Base-by-base conservation (phyloP, 2,113 vertebrate species). In the Edolisoma coerulescens region DNA sequence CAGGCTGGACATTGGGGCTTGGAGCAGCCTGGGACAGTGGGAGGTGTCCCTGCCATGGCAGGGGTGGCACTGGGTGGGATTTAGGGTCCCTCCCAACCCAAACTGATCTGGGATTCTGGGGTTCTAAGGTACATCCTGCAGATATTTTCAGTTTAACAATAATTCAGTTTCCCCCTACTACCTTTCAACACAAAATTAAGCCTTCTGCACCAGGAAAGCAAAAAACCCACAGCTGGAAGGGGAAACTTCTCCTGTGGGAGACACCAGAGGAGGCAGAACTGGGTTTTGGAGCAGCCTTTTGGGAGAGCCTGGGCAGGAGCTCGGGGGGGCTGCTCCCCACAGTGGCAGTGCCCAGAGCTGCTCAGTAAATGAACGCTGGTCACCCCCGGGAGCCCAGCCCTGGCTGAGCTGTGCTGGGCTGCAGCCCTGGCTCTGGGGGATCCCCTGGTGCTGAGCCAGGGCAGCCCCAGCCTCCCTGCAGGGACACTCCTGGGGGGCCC, bases 261-360 rank as follows among this genome's bases (percentile, higher is more conserved):
- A 3, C 5, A 18, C 28, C 32, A 35, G 16, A 12, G 28, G 84
- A 86, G 65, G 39, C 16, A 54, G 71, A 74, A 49, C 2, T 13
- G 22, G 44, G 8, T 42, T 87, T 32, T 37, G 28, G 32, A 23
- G 5, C 16, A 37, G 42, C 13, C 6, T 20, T 4, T 17, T 0
- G 1, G 49, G 44, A 41, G 16, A 41, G 18, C 53, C 41, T 8
- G 0, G 35, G 54, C 49, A 41, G 52, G 39, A n/a, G 27, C 14
- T 2, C 5, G 0, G 1, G 3, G 24, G 21, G 10, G 50, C 53
- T 53, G 23, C 24, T 73, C 49, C 10, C 33, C 4, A 0, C 10
- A 2, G 5, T 0, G 0, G 3, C 6, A 8, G 44, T 4, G 4
- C 35, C 81, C 68, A 11, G 3, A 63, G 26, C 10, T 13, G 39